Conservation (phyloP, 2,888 invertebrate genomes). For the Vannuccia rotundouncinata region DNA sequence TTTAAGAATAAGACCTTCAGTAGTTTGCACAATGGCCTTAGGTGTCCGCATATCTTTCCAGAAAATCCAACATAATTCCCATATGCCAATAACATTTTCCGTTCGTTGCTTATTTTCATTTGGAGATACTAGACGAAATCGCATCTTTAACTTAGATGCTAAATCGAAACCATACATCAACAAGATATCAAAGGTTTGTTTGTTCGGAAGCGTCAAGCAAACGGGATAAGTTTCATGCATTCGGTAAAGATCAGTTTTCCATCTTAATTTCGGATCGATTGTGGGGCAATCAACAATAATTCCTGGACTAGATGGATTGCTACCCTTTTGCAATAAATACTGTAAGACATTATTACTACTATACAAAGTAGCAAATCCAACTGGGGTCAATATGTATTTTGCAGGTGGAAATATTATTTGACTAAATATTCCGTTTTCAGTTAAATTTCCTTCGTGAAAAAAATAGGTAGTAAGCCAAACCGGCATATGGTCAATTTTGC, state of each 20-base stretch:
- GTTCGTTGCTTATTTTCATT: not conserved
- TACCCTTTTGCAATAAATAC: not conserved
- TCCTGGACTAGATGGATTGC: conserved; percentile 13
- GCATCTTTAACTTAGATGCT: not conserved
- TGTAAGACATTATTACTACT: not conserved
- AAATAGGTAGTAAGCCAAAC: not conserved
- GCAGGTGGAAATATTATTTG: not conserved
- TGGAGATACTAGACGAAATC: conserved; percentile 22
- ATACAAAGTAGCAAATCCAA: conserved; percentile 21
- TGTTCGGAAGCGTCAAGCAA: not conserved
- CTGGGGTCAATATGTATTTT: conserved; percentile 14
- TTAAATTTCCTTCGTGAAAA: not conserved
- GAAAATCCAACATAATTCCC: conserved; percentile 28
- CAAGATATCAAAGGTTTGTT: not conserved
- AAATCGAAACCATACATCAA: conserved; percentile 10
- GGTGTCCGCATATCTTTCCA: conserved; percentile 15
- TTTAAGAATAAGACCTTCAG: not conserved
- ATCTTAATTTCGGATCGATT: conserved; percentile 3
- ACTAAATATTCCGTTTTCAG: conserved; percentile 11
- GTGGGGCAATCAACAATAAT: conserved; percentile 17
- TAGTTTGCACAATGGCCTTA: not conserved
- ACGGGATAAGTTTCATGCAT: conserved; percentile 7
- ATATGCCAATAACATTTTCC: not conserved
- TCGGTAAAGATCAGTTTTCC: conserved; percentile 17
- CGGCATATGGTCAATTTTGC: not conserved